Evolutionary conservation across 2,113 vertebrate genomes (phyloP).

Genomic region (Spea bombifrons): DNA sequence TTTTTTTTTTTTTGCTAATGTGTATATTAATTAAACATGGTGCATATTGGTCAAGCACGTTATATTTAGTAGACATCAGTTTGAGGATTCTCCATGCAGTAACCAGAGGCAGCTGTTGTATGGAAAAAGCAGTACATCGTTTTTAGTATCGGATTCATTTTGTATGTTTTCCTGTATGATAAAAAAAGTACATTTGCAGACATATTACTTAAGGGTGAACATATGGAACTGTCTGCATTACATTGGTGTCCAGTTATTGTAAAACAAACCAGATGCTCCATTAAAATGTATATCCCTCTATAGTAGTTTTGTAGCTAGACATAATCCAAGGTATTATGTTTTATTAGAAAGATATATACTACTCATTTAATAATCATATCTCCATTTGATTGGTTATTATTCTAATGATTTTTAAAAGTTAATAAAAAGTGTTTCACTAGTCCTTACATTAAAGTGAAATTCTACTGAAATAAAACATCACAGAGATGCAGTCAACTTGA

Average conservation of each 20-base stretch:
- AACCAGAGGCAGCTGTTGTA: conserved; percentile 3
- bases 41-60: too few relatives aligned
- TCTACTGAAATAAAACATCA: too few relatives aligned
- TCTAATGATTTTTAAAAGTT: conserved; percentile 53
- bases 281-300: conserved; percentile 59
- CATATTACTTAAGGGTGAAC: conserved; percentile 44
- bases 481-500: too few relatives aligned
- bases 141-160: conserved; percentile 31
- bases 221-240: conserved; percentile 52
- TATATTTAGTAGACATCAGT: too few relatives aligned
- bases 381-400: conserved; percentile 46
- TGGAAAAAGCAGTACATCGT: conserved; percentile 8
- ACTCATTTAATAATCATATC: too few relatives aligned
- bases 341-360: too few relatives aligned
- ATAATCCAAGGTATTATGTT: too few relatives aligned
- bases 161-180: conserved; percentile 49
- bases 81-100: not conserved
- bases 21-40: too few relatives aligned
- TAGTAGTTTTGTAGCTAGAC: too few relatives aligned
- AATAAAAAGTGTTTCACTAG: too few relatives aligned
- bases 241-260: conserved; percentile 55
- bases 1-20: too few relatives aligned
- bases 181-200: conserved; percentile 51
- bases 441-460: too few relatives aligned
- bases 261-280: conserved; percentile 59